Conservation (phyloP, 2,797 vertebrate genomes). For the Sebastes flavidus region DNA sequence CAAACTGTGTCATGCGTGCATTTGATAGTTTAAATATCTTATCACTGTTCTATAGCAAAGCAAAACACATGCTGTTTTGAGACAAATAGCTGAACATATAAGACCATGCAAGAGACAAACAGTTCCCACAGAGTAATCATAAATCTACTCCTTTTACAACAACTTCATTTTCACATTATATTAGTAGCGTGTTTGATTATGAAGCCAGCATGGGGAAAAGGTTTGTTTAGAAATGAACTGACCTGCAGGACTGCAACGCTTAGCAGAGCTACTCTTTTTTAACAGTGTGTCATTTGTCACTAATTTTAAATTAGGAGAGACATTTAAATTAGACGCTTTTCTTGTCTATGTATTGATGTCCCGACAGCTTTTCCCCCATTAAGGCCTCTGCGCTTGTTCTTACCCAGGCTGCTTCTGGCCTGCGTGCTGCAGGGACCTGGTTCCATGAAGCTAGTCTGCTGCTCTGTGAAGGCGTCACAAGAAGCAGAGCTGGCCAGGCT, state of each 20-base stretch:
- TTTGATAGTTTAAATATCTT: background rate
- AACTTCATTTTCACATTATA: background rate
- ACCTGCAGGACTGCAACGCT: background rate
- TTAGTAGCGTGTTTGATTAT: slow-evolving; percentile 12
- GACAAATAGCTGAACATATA: slow-evolving; percentile 44
- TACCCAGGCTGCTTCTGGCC: slow-evolving; percentile 85
- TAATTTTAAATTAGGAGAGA: background rate
- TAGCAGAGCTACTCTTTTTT: slow-evolving; percentile 10
- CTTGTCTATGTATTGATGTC: background rate
- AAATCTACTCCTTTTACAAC: background rate
- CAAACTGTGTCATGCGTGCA: slow-evolving; percentile 52
- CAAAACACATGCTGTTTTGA: slow-evolving; percentile 66
- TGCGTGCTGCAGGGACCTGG: slow-evolving; percentile 80
- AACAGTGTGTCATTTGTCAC: background rate
- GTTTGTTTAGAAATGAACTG: slow-evolving; percentile 15
- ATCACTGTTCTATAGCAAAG: slow-evolving; percentile 19
- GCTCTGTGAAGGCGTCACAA: slow-evolving; percentile 86
- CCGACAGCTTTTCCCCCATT: slow-evolving; percentile 2
- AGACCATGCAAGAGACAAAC: slow-evolving; percentile 59
- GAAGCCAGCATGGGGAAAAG: slow-evolving; percentile 24
- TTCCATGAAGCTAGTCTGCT: slow-evolving; percentile 88
- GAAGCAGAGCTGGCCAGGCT: slow-evolving; percentile 84
- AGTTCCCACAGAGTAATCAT: slow-evolving; percentile 1
- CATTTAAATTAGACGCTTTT: background rate
- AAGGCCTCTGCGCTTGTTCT: slow-evolving; percentile 56